Percentiles rank a stretch among this genome's conserved stretches.
phyloP scores from a whole-genome alignment of 2,888 invertebrate species.

The Megaustenia siamemsis region DNA sequence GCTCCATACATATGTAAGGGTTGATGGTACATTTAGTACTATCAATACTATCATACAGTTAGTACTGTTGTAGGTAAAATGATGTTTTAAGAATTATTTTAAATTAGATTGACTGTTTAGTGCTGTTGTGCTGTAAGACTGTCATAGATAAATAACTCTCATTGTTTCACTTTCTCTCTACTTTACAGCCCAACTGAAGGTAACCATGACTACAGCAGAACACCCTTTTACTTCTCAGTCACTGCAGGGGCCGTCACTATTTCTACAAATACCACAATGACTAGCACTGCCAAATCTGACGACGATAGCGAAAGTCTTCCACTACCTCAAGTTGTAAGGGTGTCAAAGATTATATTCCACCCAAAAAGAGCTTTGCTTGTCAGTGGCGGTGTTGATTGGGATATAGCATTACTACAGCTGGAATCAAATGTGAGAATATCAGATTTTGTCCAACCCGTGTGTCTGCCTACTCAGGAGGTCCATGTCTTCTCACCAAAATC shows the following conservation, averaged over 20 bases:
- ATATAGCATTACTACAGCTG: conserved; percentile 68
- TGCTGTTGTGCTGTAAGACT: no score
- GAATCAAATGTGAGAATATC: conserved; percentile 61
- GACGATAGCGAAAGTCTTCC: neutral
- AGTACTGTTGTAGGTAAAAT: no score
- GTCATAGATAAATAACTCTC: no score
- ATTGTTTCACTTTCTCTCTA: no score
- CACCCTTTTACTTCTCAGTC: conserved; percentile 64
- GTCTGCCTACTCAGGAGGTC: conserved; percentile 62
- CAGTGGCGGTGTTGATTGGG: conserved; percentile 64
- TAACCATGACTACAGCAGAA: conserved; percentile 59
- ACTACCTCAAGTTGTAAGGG: conserved; percentile 56
- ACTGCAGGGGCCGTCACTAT: conserved; percentile 55
- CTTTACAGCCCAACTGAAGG: conserved; percentile 57
- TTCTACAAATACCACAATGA: neutral
- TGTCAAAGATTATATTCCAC: conserved; percentile 60
- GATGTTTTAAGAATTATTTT: no score
- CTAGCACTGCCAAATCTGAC: neutral
- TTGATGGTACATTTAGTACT: no score
- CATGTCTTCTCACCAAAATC: conserved; percentile 55
- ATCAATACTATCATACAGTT: no score
- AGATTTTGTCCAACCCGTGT: conserved; percentile 69
- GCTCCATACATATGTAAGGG: no score
- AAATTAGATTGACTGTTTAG: no score
- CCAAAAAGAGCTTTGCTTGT: conserved; percentile 23